Conservation (phyloP, 92 coral and sea anemone species). For the Paramuricea clavata region DNA sequence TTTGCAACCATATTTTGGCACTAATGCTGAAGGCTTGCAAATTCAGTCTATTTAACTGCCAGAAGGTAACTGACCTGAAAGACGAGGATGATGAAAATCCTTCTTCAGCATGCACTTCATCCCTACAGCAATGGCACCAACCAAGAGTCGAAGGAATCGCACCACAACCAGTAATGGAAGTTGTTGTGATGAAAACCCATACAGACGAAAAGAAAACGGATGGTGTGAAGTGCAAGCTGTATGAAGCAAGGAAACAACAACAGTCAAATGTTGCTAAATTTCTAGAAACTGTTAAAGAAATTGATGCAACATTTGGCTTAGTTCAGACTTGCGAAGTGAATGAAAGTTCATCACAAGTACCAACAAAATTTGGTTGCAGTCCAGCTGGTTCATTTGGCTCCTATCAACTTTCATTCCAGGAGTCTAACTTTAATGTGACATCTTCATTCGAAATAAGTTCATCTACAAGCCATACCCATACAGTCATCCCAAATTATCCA, state of each 20-base stretch:
- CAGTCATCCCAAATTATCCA: constrained; percentile 34
- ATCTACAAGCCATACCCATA: not conserved
- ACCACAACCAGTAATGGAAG: constrained; percentile 70
- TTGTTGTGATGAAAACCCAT: constrained; percentile 65
- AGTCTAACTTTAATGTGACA: constrained; percentile 57
- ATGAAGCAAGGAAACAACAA: constrained; percentile 61
- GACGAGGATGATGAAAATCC: constrained; percentile 62
- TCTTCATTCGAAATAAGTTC: constrained; percentile 15
- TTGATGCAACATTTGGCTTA: constrained; percentile 62
- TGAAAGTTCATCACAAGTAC: constrained; percentile 33
- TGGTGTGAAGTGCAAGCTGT: constrained; percentile 60
- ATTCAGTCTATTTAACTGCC: constrained; percentile 16
- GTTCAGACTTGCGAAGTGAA: constrained; percentile 60
- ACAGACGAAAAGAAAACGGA: constrained; percentile 34
- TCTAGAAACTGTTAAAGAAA: constrained; percentile 37
- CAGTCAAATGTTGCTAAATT: constrained; percentile 53
- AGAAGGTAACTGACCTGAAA: constrained; percentile 52
- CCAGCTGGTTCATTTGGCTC: constrained; percentile 76
- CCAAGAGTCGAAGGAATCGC: constrained; percentile 52
- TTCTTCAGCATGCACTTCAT: constrained; percentile 59
- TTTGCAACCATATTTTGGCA: too few relatives aligned
- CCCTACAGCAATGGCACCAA: constrained; percentile 72
- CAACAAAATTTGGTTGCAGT: constrained; percentile 71
- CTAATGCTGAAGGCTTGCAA: too few relatives aligned
- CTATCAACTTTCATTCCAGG: constrained; percentile 53